Evolutionary conservation across 2,113 vertebrate species (phyloP).

Genomic region (Pagrus major): DNA sequence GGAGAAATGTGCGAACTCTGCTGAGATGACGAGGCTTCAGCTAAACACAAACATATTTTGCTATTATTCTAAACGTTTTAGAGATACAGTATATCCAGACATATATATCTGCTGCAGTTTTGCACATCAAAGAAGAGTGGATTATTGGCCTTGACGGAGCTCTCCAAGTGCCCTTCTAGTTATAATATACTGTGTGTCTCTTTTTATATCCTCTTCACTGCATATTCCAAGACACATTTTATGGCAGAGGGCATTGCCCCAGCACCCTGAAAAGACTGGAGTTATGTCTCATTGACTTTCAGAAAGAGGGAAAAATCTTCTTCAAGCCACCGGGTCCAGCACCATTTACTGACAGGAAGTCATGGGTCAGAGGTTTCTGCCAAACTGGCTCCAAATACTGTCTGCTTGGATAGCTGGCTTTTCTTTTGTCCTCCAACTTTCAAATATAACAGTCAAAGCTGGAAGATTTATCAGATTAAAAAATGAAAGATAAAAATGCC

Average conservation of each 20-base stretch:
- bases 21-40: too few relatives aligned
- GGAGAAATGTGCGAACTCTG: too few relatives aligned
- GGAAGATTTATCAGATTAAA: not conserved
- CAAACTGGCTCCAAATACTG: not conserved
- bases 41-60: too few relatives aligned
- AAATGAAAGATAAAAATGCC: not conserved
- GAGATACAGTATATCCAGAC: too few relatives aligned
- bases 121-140: too few relatives aligned
- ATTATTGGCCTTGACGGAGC: too few relatives aligned
- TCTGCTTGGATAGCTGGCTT: not conserved
- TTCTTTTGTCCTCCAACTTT: not conserved
- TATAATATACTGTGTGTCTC: not conserved
- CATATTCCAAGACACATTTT: not conserved
- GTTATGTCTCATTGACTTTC: constrained; percentile 8
- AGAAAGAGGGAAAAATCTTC: not conserved
- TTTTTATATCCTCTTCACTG: not conserved
- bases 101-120: too few relatives aligned
- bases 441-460: not conserved
- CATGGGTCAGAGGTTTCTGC: constrained; percentile 6
- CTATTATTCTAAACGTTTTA: too few relatives aligned
- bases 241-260: not conserved
- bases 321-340: too few relatives aligned
- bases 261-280: not conserved
- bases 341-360: constrained; percentile 1
- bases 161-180: too few relatives aligned